Conservation (phyloP, 2,888 invertebrate species). For the Drosophila neotestacea region DNA sequence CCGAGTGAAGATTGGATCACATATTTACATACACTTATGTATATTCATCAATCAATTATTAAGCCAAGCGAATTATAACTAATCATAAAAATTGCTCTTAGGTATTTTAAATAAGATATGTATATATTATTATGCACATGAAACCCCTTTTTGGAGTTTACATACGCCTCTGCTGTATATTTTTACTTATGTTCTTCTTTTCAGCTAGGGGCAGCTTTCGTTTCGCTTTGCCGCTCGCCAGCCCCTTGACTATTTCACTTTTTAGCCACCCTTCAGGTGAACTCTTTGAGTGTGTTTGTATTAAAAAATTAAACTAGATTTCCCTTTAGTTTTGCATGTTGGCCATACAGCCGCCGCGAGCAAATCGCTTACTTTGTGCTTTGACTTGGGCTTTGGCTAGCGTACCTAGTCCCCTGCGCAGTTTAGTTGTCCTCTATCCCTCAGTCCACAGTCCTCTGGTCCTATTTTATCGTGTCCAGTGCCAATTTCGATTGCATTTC, state of each 20-base stretch:
- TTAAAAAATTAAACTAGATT: conserved; percentile 80
- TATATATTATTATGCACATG: background rate
- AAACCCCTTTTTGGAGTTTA: background rate
- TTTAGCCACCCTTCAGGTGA: conserved; percentile 25
- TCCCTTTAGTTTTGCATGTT: conserved; percentile 76
- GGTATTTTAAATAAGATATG: background rate
- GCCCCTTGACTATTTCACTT: conserved; percentile 2
- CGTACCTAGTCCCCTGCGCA: conserved; percentile 2
- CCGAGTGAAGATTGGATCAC: too few species aligned
- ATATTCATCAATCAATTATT: too few species aligned
- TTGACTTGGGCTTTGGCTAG: conserved; percentile 41
- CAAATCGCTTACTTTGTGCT: conserved; percentile 68
- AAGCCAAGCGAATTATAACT: too few species aligned
- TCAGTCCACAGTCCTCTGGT: conserved; percentile 8
- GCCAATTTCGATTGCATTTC: conserved; percentile 74
- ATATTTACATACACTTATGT: too few species aligned
- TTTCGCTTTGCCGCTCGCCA: background rate
- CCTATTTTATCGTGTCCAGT: conserved; percentile 47
- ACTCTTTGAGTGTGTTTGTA: conserved; percentile 67
- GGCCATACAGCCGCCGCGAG: conserved; percentile 61
- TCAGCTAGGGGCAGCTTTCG: conserved; percentile 12
- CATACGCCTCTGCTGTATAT: conserved; percentile 29
- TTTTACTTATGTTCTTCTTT: conserved; percentile 16
- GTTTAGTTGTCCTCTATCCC: background rate
- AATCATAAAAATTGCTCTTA: too few species aligned